Conservation (phyloP, 2,888 invertebrate genomes). For the Exocentrus adspersus region DNA sequence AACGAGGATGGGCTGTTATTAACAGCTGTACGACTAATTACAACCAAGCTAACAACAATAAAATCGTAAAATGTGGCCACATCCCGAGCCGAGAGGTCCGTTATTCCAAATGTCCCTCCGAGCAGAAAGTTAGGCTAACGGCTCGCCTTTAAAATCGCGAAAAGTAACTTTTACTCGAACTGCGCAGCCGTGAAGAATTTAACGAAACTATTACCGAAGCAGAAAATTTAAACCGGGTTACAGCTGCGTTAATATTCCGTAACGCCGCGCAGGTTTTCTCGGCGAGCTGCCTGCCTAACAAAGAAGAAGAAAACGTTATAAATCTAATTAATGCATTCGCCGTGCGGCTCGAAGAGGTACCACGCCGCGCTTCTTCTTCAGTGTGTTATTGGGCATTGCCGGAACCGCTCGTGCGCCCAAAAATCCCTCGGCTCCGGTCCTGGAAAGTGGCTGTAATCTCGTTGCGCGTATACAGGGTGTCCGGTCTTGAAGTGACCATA, state of each 20-base stretch:
- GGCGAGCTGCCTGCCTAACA: neutral
- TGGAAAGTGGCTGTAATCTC: neutral
- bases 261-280: no score
- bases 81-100: conserved; percentile 43
- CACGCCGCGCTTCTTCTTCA: conserved; percentile 15
- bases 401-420: neutral
- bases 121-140: conserved; percentile 56
- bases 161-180: no score
- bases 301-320: conserved; percentile 21
- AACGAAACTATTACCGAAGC: no score
- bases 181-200: no score
- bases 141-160: conserved; percentile 46
- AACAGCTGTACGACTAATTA: neutral
- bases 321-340: conserved; percentile 20
- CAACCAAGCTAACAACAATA: neutral
- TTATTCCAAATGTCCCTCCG: conserved; percentile 61
- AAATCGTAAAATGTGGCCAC: conserved; percentile 2
- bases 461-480: conserved; percentile 12
- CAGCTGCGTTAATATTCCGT: no score
- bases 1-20: no score
- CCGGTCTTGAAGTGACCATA: conserved; percentile 52
- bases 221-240: no score
- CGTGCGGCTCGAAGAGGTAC: neutral
- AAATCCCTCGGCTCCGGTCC: neutral
- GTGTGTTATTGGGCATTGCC: conserved; percentile 15